Evolutionary conservation across 1,140 invertebrate species (phyloP).

Genomic region (Anthonomus grandis): DNA sequence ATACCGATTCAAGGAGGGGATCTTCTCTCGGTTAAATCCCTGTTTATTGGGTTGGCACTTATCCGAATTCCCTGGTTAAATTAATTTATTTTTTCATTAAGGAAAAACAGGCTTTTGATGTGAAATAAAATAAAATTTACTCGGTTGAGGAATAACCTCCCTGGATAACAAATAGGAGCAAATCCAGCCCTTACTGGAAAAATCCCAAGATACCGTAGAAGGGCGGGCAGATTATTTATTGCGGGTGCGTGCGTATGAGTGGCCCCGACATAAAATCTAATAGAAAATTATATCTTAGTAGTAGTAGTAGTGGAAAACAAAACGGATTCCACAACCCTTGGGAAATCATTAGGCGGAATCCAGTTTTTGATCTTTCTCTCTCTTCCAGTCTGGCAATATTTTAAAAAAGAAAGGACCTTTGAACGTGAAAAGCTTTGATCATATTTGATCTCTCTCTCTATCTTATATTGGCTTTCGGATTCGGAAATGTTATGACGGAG

Average conservation of each 20-base stretch:
- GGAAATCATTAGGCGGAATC: constrained; percentile 27
- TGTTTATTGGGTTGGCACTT: constrained; percentile 26
- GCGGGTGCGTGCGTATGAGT: constrained; percentile 29
- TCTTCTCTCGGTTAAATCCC: constrained; percentile 23
- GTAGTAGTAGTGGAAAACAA: constrained; percentile 23
- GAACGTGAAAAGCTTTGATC: too few species aligned
- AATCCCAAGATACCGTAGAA: constrained; percentile 23
- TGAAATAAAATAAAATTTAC: too few species aligned
- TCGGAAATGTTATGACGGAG: too few species aligned
- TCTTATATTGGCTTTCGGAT: too few species aligned
- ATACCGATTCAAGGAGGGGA: constrained; percentile 26
- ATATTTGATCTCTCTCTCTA: too few species aligned
- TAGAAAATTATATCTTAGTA: constrained; percentile 28
- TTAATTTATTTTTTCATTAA: too few species aligned
- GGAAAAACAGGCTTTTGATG: too few species aligned
- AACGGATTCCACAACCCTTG: constrained; percentile 18
- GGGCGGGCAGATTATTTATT: constrained; percentile 28
- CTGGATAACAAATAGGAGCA: background rate
- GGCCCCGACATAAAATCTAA: constrained; percentile 27
- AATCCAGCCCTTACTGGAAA: constrained; percentile 10
- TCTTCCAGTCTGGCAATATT: background rate
- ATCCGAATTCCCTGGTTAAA: constrained; percentile 25
- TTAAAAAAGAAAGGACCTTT: background rate
- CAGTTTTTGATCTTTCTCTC: constrained; percentile 18
- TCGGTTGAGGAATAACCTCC: too few species aligned